Percentiles rank a stretch among this genome's conserved stretches.
These are phyloP conservation scores for Trichoplusia ni DNA, from an alignment of 1,140 invertebrate genomes.

Conservation along the genomic window DNA sequence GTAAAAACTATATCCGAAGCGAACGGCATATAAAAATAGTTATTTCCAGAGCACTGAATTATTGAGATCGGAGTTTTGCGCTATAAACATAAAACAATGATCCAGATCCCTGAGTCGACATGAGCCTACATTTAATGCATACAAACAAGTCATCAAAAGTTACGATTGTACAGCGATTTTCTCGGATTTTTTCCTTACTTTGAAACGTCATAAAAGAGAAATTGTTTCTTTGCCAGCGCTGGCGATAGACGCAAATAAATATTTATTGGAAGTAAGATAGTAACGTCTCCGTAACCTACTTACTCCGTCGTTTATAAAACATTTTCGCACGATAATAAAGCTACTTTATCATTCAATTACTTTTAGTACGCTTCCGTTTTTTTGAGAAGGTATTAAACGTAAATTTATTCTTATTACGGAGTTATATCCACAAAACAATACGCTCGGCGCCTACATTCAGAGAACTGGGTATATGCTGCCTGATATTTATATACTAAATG, in stretches of 20 bases:
- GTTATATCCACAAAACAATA: too few relatives aligned
- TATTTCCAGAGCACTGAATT: too few relatives aligned
- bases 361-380: neutral
- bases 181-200: conserved; percentile 14
- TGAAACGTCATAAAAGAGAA: conserved; percentile 17
- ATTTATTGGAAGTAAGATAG: conserved; percentile 9
- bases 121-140: neutral
- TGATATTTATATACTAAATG: too few relatives aligned
- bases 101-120: neutral
- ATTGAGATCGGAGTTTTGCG: neutral
- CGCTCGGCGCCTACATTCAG: too few relatives aligned
- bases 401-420: too few relatives aligned
- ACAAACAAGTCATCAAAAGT: conserved; percentile 26
- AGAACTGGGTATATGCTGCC: too few relatives aligned
- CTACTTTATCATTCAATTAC: conserved; percentile 4
- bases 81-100: neutral
- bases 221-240: conserved; percentile 17
- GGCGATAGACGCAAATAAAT: conserved; percentile 6
- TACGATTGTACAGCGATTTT: conserved; percentile 1
- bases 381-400: neutral
- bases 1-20: too few relatives aligned
- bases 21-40: too few relatives aligned
- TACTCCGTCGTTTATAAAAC: conserved; percentile 17
- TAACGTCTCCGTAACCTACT: conserved; percentile 1
- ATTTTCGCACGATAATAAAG: conserved; percentile 8